A percentile compares a stretch with the other conserved stretches of the same genome.
These are phyloP conservation scores for Colletes gigas DNA, from an alignment of 1,140 invertebrate species.

Conservation along the genomic window DNA sequence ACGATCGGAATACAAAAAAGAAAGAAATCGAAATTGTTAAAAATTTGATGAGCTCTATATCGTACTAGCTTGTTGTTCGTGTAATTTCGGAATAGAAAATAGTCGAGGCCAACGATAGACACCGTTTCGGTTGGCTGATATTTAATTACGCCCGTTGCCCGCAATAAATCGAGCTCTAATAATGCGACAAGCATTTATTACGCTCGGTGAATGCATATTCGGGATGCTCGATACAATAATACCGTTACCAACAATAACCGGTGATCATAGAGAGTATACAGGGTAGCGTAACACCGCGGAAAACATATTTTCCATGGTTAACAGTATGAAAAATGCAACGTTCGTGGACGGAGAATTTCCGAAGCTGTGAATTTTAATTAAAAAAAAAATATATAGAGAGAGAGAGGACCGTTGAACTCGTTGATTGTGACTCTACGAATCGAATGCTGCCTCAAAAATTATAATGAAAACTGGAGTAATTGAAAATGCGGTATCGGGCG, in stretches of 20 bases:
- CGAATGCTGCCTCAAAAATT: neutral
- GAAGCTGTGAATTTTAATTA: neutral
- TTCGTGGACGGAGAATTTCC: neutral
- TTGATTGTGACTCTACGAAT: no score
- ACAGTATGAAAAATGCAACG: neutral
- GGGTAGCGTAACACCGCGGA: neutral
- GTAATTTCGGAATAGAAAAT: neutral
- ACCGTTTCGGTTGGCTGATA: neutral
- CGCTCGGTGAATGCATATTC: slow-evolving; percentile 15
- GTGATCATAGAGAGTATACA: slow-evolving; percentile 6
- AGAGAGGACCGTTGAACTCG: neutral
- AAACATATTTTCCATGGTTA: neutral
- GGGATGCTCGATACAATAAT: neutral
- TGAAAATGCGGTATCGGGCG: neutral
- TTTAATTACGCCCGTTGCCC: slow-evolving; percentile 19
- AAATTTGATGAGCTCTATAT: no score
- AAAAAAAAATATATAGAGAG: neutral
- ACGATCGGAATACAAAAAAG: no score
- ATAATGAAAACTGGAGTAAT: neutral
- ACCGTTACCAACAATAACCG: slow-evolving; percentile 6
- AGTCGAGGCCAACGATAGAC: no score
- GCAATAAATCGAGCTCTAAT: slow-evolving; percentile 30
- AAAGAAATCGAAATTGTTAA: no score
- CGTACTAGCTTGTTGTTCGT: no score
- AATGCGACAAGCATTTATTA: slow-evolving; percentile 27